These are phyloP conservation scores for Naja naja DNA, from an alignment of 2,113 vertebrate genomes.

Conservation along the genomic window DNA sequence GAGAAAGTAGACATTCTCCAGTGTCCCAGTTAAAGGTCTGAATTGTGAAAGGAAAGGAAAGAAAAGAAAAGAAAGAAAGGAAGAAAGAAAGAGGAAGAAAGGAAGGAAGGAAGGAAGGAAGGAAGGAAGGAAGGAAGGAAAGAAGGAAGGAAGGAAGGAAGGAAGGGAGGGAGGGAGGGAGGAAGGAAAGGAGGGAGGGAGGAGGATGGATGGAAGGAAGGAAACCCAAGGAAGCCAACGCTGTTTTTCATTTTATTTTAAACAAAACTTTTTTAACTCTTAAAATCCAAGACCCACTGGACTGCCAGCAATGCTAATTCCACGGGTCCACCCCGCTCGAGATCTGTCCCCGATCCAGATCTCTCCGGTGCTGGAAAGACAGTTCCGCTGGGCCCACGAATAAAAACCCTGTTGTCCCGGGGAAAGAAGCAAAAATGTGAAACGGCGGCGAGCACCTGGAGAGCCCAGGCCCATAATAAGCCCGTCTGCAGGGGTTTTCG, in stretches of 20 bases:
- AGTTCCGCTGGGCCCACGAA: neutral
- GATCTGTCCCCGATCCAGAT: neutral
- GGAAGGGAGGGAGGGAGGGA: too few relatives aligned
- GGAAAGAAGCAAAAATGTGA: constrained; percentile 7
- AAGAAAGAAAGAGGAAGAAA: too few relatives aligned
- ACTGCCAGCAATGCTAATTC: neutral
- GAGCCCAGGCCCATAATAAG: constrained; percentile 20
- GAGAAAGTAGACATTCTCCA: neutral
- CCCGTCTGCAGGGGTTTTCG: constrained; percentile 13
- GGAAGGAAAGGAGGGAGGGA: too few relatives aligned
- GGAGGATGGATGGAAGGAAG: neutral
- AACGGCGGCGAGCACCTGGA: constrained; percentile 15
- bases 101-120: too few relatives aligned
- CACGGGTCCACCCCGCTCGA: neutral
- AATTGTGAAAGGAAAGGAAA: neutral
- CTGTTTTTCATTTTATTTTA: neutral
- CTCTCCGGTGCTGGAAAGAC: neutral
- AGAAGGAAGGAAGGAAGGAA: too few relatives aligned
- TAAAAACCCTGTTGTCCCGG: neutral
- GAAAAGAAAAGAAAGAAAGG: accelerated
- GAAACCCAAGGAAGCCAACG: neutral
- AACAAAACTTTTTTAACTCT: neutral
- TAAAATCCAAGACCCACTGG: neutral
- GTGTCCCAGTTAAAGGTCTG: neutral
- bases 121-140: too few relatives aligned